Conservation (phyloP, 2,113 vertebrate genomes). For the Pteronura brasiliensis region DNA sequence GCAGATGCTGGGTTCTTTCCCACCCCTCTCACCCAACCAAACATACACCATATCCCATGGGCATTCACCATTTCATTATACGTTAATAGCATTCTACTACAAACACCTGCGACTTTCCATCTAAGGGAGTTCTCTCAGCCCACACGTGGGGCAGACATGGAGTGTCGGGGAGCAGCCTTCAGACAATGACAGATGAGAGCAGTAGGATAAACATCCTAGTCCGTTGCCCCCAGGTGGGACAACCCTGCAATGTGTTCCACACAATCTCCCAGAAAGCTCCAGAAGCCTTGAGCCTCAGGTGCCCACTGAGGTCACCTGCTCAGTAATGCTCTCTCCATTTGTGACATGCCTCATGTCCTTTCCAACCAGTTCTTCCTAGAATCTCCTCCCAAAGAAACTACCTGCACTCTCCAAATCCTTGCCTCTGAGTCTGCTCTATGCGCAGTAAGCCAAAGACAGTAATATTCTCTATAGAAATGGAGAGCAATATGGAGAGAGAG, state of each 20-base stretch:
- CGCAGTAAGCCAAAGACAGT: background rate
- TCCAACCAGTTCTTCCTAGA: background rate
- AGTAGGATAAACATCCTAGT: background rate
- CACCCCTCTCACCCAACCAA: no score
- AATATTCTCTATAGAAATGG: background rate
- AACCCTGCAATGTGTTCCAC: background rate
- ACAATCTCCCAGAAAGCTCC: background rate
- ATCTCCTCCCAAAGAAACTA: background rate
- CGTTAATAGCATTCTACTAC: background rate
- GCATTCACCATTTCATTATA: background rate
- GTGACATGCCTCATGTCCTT: background rate
- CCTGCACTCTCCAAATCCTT: background rate
- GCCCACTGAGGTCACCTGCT: background rate
- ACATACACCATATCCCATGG: background rate
- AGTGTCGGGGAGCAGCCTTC: background rate
- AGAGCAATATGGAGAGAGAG: background rate
- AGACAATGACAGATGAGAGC: background rate
- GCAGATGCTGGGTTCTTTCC: background rate
- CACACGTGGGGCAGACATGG: background rate
- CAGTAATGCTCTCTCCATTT: background rate
- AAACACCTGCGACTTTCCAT: constrained; percentile 20
- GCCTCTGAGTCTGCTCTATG: background rate
- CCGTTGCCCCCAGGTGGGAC: background rate
- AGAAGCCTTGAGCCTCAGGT: background rate
- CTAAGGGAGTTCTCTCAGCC: background rate